These are phyloP conservation scores for Siniperca scherzeri DNA, from an alignment of 2,797 vertebrate genomes.

Conservation along the genomic window DNA sequence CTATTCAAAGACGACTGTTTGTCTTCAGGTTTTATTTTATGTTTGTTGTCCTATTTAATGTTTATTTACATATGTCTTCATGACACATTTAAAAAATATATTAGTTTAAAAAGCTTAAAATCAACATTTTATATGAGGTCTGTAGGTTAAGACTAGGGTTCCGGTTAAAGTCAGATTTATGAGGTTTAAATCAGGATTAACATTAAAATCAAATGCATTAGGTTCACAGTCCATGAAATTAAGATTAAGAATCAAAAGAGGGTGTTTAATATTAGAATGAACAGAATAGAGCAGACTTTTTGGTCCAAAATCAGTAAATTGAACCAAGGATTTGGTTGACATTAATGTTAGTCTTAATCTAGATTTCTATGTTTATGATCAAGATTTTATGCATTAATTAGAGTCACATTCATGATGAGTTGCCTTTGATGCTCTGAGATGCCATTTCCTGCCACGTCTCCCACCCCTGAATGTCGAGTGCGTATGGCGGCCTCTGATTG, in stretches of 20 bases:
- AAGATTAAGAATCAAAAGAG: neutral
- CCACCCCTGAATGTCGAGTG: constrained; percentile 40
- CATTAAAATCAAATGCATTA: neutral
- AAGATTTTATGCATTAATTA: constrained; percentile 33
- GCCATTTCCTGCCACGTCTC: constrained; percentile 57
- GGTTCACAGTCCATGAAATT: neutral
- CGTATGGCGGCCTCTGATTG: constrained; percentile 64
- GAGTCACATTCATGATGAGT: constrained; percentile 10
- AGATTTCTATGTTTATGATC: constrained; percentile 23
- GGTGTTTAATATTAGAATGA: constrained; percentile 2
- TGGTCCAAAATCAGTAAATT: constrained; percentile 9
- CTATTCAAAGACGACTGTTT: neutral
- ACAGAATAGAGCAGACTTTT: neutral
- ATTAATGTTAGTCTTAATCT: constrained; percentile 15
- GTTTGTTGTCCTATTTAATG: neutral
- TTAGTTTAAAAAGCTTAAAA: neutral
- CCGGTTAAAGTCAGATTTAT: neutral
- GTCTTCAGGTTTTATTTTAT: neutral
- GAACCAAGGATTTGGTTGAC: neutral
- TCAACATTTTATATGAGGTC: neutral
- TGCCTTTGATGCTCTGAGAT: constrained; percentile 49
- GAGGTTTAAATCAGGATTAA: neutral
- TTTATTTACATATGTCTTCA: neutral
- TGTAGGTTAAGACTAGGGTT: neutral
- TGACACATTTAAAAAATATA: too few species aligned